phyloP scores from a whole-genome alignment of 1,140 invertebrate species.

The Temnothorax longispinosus region DNA sequence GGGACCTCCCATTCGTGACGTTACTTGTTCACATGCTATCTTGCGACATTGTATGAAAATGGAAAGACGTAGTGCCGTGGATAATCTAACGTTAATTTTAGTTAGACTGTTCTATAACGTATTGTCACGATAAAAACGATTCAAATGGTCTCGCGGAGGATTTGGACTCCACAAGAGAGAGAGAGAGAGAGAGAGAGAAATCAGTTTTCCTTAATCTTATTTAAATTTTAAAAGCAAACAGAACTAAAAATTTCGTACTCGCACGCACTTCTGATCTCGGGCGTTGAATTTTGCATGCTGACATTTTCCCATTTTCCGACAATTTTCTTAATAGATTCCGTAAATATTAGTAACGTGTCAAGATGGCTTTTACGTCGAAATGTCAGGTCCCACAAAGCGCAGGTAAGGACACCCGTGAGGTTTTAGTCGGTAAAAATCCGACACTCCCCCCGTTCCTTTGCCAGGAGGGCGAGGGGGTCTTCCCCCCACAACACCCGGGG shows the following conservation, averaged over 20 bases:
- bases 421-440: too few relatives aligned
- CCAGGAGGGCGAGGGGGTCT: too few relatives aligned
- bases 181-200: not conserved
- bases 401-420: too few relatives aligned
- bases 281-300: conserved; percentile 35
- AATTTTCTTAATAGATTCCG: not conserved
- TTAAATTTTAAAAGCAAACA: not conserved
- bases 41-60: not conserved
- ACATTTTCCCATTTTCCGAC: not conserved
- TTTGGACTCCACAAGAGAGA: not conserved
- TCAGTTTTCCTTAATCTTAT: conserved; percentile 42
- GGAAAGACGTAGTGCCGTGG: not conserved
- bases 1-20: not conserved
- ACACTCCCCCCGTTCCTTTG: too few relatives aligned
- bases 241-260: not conserved
- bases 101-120: conserved; percentile 16
- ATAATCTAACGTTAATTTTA: not conserved
- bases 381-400: too few relatives aligned
- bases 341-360: conserved; percentile 25
- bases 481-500: too few relatives aligned
- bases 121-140: not conserved
- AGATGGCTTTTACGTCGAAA: conserved; percentile 13
- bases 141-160: not conserved
- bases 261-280: not conserved
- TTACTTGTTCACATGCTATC: not conserved